Evolutionary conservation across 2,113 vertebrate genomes (phyloP).

Genomic region (Trogon surrucura): DNA sequence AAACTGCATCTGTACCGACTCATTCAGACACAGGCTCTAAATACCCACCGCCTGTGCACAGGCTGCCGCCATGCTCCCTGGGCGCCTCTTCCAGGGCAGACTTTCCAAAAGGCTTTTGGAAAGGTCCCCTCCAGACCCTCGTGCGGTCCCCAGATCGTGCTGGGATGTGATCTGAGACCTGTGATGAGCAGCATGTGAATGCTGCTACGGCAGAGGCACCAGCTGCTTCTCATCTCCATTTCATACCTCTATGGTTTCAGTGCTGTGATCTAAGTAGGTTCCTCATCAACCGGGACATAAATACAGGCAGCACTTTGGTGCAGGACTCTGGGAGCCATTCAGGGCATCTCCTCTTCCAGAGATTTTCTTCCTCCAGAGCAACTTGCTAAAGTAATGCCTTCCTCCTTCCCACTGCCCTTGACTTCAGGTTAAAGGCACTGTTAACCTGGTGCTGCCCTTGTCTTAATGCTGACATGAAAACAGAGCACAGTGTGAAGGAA

Average conservation of each 20-base stretch:
- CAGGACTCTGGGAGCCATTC: constrained; percentile 10
- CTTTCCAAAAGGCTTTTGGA: not conserved
- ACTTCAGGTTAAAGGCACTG: constrained; percentile 5
- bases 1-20: constrained; percentile 48
- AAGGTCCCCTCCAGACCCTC: not conserved
- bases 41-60: not conserved
- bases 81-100: not conserved
- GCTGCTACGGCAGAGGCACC: not conserved
- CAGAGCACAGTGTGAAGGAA: not conserved
- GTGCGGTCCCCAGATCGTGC: not conserved
- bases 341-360: constrained; percentile 55
- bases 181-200: not conserved
- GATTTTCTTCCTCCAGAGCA: constrained; percentile 42
- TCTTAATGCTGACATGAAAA: constrained; percentile 4
- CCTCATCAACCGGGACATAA: not conserved
- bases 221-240: not conserved
- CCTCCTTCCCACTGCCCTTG: constrained; percentile 23
- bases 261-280: constrained; percentile 38
- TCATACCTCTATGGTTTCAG: constrained; percentile 12
- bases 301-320: not conserved
- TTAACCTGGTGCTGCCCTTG: constrained; percentile 33
- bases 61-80: not conserved
- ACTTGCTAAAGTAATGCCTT: constrained; percentile 39
- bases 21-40: constrained; percentile 48
- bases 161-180: not conserved